Evolutionary conservation across 2,113 vertebrate genomes (phyloP).

Genomic region (Ptychochromis oligacanthus): DNA sequence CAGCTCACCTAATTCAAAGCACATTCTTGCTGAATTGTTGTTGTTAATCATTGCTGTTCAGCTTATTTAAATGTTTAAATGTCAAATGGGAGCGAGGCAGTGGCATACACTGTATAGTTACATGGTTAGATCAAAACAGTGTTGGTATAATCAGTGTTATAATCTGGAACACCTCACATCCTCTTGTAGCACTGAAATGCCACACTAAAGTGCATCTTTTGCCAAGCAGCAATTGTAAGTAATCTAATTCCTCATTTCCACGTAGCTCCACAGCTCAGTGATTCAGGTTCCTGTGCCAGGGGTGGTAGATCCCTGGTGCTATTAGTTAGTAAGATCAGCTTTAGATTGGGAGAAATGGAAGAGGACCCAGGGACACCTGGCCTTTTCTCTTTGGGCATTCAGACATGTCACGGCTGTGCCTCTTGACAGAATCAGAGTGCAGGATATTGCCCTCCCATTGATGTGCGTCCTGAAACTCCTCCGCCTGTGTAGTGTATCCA

Average conservation of each 20-base stretch:
- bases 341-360: conserved; percentile 32
- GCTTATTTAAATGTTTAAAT: conserved; percentile 7
- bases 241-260: conserved; percentile 45
- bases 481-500: conserved; percentile 40
- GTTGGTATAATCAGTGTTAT: too few species aligned
- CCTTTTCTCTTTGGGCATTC: conserved; percentile 74
- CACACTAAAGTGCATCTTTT: conserved; percentile 9
- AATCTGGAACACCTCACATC: neutral
- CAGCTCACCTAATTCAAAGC: conserved; percentile 36
- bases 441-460: conserved; percentile 74
- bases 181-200: conserved; percentile 3
- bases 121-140: neutral
- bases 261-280: conserved; percentile 58
- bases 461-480: conserved; percentile 58
- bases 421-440: conserved; percentile 62
- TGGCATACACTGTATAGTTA: neutral
- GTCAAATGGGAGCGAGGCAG: neutral
- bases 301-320: conserved; percentile 59
- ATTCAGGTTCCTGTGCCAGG: conserved; percentile 61
- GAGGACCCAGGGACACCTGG: conserved; percentile 59
- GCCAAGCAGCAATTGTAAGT: conserved; percentile 42
- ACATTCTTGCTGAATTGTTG: conserved; percentile 28
- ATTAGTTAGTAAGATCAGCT: conserved; percentile 56
- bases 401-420: conserved; percentile 62
- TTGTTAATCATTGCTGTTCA: neutral